These are phyloP conservation scores for Bombus pyrosoma DNA, from an alignment of 1,140 invertebrate genomes.

Conservation along the genomic window DNA sequence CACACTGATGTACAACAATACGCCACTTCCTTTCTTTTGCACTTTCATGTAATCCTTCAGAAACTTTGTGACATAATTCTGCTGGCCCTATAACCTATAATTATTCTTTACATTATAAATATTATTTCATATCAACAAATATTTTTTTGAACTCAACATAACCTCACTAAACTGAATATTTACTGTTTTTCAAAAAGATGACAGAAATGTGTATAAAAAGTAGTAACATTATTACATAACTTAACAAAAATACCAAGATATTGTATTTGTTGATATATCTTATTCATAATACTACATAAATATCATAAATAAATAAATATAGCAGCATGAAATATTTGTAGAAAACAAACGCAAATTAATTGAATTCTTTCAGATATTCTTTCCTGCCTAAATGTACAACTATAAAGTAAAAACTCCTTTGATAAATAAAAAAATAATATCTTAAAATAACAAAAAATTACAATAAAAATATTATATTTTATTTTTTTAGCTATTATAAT, in stretches of 20 bases:
- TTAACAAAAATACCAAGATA: not conserved
- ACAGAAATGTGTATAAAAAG: not conserved
- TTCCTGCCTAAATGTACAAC: not conserved
- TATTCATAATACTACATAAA: not conserved
- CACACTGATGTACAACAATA: conserved; percentile 73
- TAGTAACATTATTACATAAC: not conserved
- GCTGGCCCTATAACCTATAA: conserved; percentile 73
- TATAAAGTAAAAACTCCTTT: not conserved
- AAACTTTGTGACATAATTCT: conserved; percentile 71
- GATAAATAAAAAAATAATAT: not conserved
- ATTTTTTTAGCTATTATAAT: not conserved
- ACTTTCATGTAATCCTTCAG: conserved; percentile 66
- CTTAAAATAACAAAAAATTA: conserved; percentile 5
- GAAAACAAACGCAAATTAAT: not conserved
- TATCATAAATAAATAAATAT: not conserved
- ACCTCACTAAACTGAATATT: not conserved
- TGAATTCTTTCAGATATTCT: not conserved
- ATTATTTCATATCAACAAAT: not conserved
- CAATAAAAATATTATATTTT: not conserved
- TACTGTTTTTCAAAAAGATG: not conserved
- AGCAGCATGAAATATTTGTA: not conserved
- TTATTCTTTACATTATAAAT: conserved; percentile 22
- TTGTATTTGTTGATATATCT: not conserved
- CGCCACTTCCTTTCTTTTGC: conserved; percentile 65
- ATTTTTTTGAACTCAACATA: conserved; percentile 9